phyloP scores from a whole-genome alignment of 1,140 invertebrate genomes.

The Heliconius hewitsoni region DNA sequence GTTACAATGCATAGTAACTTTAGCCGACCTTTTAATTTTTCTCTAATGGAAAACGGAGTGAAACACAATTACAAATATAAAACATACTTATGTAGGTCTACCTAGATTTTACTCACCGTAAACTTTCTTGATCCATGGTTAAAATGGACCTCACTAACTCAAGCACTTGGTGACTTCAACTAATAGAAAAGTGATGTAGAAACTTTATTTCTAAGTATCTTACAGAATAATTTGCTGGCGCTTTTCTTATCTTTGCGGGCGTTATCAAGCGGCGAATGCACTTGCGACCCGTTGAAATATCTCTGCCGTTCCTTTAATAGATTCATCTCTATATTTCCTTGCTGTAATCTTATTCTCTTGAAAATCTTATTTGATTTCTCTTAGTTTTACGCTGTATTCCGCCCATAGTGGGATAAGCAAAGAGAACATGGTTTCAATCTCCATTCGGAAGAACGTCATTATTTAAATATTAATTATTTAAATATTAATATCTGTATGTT shows the following conservation, averaged over 20 bases:
- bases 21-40: not conserved
- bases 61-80: not conserved
- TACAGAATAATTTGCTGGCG: not conserved
- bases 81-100: not conserved
- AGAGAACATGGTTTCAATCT: too few relatives aligned
- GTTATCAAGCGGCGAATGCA: conserved; percentile 1
- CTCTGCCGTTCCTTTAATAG: not conserved
- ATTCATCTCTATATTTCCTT: not conserved
- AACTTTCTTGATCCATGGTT: not conserved
- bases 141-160: not conserved
- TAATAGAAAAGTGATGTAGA: conserved; percentile 1
- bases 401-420: too few relatives aligned
- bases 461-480: too few relatives aligned
- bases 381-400: too few relatives aligned
- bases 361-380: not conserved
- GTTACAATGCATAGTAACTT: not conserved
- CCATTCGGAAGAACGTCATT: too few relatives aligned
- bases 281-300: conserved; percentile 2
- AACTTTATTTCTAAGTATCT: conserved; percentile 4
- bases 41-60: not conserved
- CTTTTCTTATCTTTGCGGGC: not conserved
- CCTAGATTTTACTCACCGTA: not conserved
- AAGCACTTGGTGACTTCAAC: not conserved
- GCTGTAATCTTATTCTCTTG: not conserved
- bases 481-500: too few relatives aligned